Evolutionary conservation across 64 coral and sea anemone species (phyloP).

Genomic region (Orbicella faveolata): DNA sequence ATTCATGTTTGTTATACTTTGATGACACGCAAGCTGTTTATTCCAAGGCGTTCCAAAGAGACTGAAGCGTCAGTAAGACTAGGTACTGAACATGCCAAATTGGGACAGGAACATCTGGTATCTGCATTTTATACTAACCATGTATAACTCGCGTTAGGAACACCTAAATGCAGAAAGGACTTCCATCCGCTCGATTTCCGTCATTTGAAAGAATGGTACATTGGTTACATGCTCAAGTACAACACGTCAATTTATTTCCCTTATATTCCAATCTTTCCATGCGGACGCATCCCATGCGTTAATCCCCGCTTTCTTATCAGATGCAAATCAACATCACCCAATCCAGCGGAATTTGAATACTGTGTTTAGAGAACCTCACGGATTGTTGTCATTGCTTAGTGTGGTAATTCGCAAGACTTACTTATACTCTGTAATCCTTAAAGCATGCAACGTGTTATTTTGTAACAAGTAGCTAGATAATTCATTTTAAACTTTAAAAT

Average conservation of each 20-base stretch:
- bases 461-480: background rate
- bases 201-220: background rate
- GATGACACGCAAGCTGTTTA: background rate
- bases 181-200: conserved; percentile 29
- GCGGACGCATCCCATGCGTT: background rate
- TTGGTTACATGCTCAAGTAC: background rate
- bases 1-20: conserved; percentile 10
- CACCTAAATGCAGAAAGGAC: background rate
- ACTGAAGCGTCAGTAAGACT: conserved; percentile 1
- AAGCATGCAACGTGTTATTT: background rate
- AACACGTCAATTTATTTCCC: background rate
- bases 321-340: conserved; percentile 28
- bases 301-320: conserved; percentile 26
- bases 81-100: conserved; percentile 5
- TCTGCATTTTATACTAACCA: conserved; percentile 14
- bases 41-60: conserved; percentile 8
- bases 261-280: background rate
- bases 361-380: conserved; percentile 16
- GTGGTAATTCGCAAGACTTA: background rate
- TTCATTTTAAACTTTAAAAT: background rate
- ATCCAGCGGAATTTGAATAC: conserved; percentile 4
- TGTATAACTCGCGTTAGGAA: background rate
- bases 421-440: background rate
- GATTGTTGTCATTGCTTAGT: background rate
- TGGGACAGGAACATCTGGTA: conserved; percentile 31